A percentile compares a stretch with the other conserved stretches of the same genome.
Evolutionary conservation across 2,888 invertebrate genomes (phyloP).

Genomic region (Diadegma fenestrale): DNA sequence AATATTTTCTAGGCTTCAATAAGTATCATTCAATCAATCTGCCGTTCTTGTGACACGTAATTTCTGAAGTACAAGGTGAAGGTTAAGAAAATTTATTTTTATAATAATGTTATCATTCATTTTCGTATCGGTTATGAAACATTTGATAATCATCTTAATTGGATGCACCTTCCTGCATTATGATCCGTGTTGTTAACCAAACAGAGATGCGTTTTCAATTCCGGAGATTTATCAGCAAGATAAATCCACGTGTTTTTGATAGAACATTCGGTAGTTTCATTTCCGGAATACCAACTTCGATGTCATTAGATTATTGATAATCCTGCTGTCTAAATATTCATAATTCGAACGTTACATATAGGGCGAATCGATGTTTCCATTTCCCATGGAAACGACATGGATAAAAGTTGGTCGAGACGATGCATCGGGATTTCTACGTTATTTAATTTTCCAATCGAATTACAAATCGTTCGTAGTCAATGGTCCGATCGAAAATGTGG

Average conservation of each 20-base stretch:
- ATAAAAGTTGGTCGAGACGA: neutral
- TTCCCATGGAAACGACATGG: neutral
- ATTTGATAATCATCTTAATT: conserved; percentile 1
- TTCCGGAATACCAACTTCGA: conserved; percentile 6
- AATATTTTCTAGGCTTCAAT: neutral
- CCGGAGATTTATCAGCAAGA: conserved; percentile 16
- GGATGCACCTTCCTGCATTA: neutral
- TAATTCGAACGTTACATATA: neutral
- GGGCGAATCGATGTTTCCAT: neutral
- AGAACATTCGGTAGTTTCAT: neutral
- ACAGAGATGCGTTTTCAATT: conserved; percentile 14
- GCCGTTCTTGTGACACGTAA: neutral
- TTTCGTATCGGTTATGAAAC: conserved; percentile 12
- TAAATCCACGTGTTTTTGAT: neutral
- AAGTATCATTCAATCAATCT: neutral
- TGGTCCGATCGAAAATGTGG: conserved; percentile 7
- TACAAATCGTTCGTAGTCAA: neutral
- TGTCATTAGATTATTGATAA: neutral
- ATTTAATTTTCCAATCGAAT: conserved; percentile 1
- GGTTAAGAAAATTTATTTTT: conserved; percentile 4
- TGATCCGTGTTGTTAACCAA: neutral
- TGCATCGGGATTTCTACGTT: neutral
- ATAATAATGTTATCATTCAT: conserved; percentile 1
- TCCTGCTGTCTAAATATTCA: neutral
- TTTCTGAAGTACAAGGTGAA: neutral